phyloP scores from a whole-genome alignment of 2,797 vertebrate genomes.

The Poeciliopsis infans region DNA sequence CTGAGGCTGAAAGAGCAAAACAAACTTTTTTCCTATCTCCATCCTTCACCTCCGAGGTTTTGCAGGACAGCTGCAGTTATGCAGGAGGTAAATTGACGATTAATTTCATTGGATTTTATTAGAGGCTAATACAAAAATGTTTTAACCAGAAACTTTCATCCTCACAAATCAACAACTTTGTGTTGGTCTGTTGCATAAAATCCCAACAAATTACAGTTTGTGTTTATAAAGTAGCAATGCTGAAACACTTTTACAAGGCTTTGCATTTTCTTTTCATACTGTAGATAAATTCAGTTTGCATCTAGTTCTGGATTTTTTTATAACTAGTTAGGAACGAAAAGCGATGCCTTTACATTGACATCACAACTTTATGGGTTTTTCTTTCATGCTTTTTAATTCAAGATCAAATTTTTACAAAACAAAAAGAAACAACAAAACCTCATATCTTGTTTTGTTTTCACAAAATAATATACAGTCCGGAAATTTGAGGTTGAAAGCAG shows the following conservation, averaged over 20 bases:
- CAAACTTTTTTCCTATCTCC: not conserved
- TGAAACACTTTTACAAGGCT: not conserved
- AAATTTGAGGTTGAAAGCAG: not conserved
- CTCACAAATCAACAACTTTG: not conserved
- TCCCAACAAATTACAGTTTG: not conserved
- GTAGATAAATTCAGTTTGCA: not conserved
- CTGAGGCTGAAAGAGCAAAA: not conserved
- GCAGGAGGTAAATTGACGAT: not conserved
- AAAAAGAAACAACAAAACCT: not conserved
- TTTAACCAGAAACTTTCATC: not conserved
- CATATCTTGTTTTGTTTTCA: not conserved
- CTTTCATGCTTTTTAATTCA: not conserved
- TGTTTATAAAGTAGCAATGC: not conserved
- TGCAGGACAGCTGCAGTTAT: not conserved
- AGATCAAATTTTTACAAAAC: not conserved
- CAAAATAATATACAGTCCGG: not conserved
- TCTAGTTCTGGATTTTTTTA: not conserved
- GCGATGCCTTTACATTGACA: not conserved
- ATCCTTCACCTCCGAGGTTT: not conserved
- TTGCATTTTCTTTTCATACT: not conserved
- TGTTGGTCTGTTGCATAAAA: not conserved
- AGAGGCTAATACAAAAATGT: not conserved
- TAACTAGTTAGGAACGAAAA: not conserved
- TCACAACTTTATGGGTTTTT: not conserved
- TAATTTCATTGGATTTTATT: not conserved